Base-by-base conservation (phyloP, 1,140 invertebrate genomes). In the Popillia japonica region DNA sequence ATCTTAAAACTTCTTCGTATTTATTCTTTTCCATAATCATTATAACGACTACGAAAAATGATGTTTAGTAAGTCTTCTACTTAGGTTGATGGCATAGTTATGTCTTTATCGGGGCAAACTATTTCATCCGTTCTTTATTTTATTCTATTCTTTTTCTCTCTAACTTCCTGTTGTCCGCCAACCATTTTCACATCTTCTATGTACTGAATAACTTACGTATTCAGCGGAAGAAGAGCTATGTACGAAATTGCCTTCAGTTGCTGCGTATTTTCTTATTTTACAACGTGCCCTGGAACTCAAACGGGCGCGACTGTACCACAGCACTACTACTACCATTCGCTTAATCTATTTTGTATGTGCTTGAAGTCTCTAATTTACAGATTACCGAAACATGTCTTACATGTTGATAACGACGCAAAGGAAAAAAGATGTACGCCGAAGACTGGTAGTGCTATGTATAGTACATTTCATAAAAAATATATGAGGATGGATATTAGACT, bases 291-390 rank as follows among this genome's bases (percentile, higher is more conserved):
- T 27, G 72, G 22, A 74, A 42, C 14, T 42, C 14, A 74, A 74
- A 11, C n/a, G 72, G 6, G 2, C 23, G 14, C n/a, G 27, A 41
- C 72, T n/a, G 20, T 44, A 41, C 34, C 34, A 34, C 27, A 34
- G 27, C 27, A 34, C 27, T 34, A 34, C 27, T 34, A 34, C 27
- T 34, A 34, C 41, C 72, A 27, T 20, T 10, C 34, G 17, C 72
- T 74, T 74, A 74, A 74, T 74, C 72, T 74, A 74, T 74, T 76
- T 76, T 76, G 42, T 55, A 76, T 76, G 75, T 76, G 75, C 41
- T 48, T 23, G 75, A 55, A 55, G 75, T 76, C 72, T 74, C 72
- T 74, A 74, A 74, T 74, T 74, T 74, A 74, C 72, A 74, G 72
- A 74, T 74, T 74, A 74, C 72, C 72, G 41, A 42, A 42, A 74